These are phyloP conservation scores for Coregonus ussuriensis DNA, from an alignment of 2,797 vertebrate species.

Conservation along the genomic window DNA sequence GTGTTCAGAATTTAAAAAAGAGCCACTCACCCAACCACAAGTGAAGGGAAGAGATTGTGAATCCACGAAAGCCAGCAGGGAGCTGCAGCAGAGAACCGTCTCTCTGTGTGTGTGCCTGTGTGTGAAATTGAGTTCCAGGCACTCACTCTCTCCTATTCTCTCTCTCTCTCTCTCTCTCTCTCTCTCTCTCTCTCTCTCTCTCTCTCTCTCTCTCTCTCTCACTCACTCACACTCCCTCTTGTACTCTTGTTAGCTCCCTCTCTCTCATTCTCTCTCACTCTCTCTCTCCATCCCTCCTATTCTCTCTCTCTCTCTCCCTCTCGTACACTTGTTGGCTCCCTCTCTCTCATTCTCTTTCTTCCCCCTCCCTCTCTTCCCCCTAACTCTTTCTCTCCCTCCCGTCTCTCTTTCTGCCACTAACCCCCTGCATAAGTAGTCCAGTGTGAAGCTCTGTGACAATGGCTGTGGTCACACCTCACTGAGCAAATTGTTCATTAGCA, in stretches of 20 bases:
- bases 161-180: conserved; percentile 23
- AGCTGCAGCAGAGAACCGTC: conserved; percentile 33
- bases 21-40: conserved; percentile 66
- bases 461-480: conserved; percentile 72
- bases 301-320: conserved; percentile 23
- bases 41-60: conserved; percentile 54
- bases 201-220: conserved; percentile 13
- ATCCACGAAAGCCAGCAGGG: conserved; percentile 56
- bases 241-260: too few species aligned
- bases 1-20: conserved; percentile 24
- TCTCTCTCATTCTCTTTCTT: conserved; percentile 16
- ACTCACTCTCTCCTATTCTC: conserved; percentile 26
- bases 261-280: neutral
- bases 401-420: conserved; percentile 13
- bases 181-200: conserved; percentile 18
- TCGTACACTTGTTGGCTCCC: conserved; percentile 19
- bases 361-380: conserved; percentile 10
- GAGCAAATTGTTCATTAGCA: conserved; percentile 73
- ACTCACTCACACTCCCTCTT: too few species aligned
- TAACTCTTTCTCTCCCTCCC: conserved; percentile 26
- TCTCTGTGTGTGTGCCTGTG: conserved; percentile 21
- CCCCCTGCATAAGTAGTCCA: conserved; percentile 65
- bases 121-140: neutral
- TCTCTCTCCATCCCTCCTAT: conserved; percentile 18
- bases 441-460: conserved; percentile 67